A percentile compares a stretch with the other conserved stretches of the same genome.
Conservation (phyloP, 2,797 vertebrate genomes). For the Tadarida brasiliensis region DNA sequence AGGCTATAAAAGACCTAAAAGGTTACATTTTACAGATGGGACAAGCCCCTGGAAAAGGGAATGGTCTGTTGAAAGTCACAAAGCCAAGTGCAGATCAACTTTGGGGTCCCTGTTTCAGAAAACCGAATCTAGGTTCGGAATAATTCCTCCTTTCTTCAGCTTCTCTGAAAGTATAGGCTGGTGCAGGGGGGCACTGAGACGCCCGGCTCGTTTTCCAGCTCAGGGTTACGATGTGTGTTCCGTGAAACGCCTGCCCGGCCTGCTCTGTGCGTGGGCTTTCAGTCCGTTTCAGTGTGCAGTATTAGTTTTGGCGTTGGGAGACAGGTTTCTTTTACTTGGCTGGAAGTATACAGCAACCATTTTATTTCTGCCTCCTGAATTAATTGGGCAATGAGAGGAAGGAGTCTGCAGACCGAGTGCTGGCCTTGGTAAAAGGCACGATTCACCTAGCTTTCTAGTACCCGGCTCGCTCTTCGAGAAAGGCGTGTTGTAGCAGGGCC, state of each 20-base stretch:
- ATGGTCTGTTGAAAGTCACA: background rate
- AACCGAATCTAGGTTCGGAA: background rate
- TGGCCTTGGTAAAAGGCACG: background rate
- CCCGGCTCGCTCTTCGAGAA: background rate
- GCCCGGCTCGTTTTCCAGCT: background rate
- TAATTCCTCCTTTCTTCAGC: background rate
- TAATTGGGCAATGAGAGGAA: background rate
- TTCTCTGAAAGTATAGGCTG: background rate
- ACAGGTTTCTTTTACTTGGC: conserved; percentile 74
- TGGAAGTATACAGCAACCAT: conserved; percentile 52
- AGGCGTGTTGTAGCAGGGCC: background rate
- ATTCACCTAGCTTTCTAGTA: background rate
- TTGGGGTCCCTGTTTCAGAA: conserved; percentile 16
- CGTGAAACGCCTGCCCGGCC: background rate
- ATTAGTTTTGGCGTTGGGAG: conserved; percentile 70
- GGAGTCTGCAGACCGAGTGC: background rate
- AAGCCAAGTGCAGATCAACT: background rate
- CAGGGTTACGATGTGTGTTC: background rate
- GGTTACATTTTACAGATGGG: background rate
- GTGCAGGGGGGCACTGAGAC: background rate
- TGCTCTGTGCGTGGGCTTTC: background rate
- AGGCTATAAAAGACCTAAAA: background rate
- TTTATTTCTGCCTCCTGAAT: conserved; percentile 61
- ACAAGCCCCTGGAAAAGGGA: background rate
- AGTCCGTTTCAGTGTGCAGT: background rate